phyloP scores from a whole-genome alignment of 2,113 vertebrate genomes.

The Nesoenas mayeri region DNA sequence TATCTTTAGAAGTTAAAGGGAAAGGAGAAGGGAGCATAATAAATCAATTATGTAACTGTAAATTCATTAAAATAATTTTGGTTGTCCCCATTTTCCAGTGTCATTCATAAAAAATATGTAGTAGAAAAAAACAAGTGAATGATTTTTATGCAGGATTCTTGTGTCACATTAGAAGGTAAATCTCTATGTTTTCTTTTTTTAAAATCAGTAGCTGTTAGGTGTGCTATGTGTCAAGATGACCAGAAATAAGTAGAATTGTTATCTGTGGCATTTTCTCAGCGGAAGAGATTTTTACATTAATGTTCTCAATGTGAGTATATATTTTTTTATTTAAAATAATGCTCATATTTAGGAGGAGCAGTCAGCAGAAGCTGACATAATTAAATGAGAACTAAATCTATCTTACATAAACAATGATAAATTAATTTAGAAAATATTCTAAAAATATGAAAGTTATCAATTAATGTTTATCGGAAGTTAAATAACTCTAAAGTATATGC shows the following conservation, averaged over 20 bases:
- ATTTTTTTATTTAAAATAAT: conserved; percentile 17
- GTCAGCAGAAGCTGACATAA: neutral
- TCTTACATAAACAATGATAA: neutral
- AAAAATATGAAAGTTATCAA: neutral
- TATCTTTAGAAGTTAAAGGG: neutral
- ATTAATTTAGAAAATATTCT: neutral
- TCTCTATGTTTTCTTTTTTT: neutral
- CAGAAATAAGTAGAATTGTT: conserved; percentile 2
- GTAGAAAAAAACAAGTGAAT: neutral
- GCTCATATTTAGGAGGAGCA: neutral
- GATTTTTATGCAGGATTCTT: neutral
- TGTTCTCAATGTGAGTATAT: neutral
- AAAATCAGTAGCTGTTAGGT: neutral
- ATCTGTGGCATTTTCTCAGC: conserved; percentile 11
- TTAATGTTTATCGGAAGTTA: neutral
- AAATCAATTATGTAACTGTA: conserved; percentile 16
- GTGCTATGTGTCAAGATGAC: neutral
- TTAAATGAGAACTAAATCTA: neutral
- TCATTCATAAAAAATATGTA: neutral
- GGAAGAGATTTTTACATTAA: conserved; percentile 8
- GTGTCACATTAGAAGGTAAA: neutral
- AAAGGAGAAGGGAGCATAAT: neutral
- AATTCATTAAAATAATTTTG: conserved; percentile 14
- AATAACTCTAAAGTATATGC: neutral
- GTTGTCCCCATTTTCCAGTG: neutral